Base-by-base conservation (phyloP, 1,140 invertebrate species). In the Hylaeus anthracinus region DNA sequence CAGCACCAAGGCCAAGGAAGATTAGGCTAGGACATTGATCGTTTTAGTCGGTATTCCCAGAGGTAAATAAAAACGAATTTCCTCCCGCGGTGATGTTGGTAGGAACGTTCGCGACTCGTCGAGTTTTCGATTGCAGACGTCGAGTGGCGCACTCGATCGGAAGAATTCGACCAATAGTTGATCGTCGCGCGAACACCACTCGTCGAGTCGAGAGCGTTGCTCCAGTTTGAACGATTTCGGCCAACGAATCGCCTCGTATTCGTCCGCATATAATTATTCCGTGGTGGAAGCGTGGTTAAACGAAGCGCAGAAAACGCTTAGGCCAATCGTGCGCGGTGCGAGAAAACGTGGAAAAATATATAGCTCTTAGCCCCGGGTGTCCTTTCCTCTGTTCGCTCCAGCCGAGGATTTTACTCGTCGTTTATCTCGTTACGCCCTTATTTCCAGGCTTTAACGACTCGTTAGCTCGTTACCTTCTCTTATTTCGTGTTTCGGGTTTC, bases 251-350 rank as follows among this genome's bases (percentile, higher is more conserved):
- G 66, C 39, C 5, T 26, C n/a, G 15, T 66, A 74, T n/a, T 81
- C 41, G 63, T 48, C 37, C 67, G 67, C 80, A 26, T 48, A 43
- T 51, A 82, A 82, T 82, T 82, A 70, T 65, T 56, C 65, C 64
- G 73, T 70, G 76, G 72, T 79, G 79, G 55, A 82, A 82, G 81
- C 81, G 81, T 82, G 81, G 76, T 82, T 82, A 82, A 82, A 82
- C 81, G 81, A 82, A 82, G 76, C 76, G 80, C 80, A 78, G 80
- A 77, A 70, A 82, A 82, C 80, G 80, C 80, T 82, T 82, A 82
- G 80, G 80, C 80, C 80, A 82, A 82, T 82, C 80, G 80, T 82
- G 80, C 80, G 80, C 80, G 74, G 80, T 82, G 80, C 80, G 73
- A 78, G 51, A 78, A 81, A 78, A 82, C 73, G 80, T 78, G 74